phyloP scores from a whole-genome alignment of 2,888 invertebrate species.

The Megamerina dolium region DNA sequence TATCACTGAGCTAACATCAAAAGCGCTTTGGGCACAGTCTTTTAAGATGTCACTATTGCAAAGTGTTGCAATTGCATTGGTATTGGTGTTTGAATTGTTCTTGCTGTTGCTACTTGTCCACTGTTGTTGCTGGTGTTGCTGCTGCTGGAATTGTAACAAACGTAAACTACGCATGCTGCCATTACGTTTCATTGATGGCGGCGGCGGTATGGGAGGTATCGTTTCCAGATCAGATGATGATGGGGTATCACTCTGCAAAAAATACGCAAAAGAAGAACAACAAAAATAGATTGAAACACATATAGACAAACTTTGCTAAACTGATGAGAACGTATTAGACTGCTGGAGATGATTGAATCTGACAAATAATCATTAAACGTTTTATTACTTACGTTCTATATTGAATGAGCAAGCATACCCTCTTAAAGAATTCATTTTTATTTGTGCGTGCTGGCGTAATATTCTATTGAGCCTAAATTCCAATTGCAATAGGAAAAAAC shows the following conservation, averaged over 20 bases:
- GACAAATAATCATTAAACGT: too few species aligned
- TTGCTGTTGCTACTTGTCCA: constrained; percentile 9
- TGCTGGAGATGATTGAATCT: too few species aligned
- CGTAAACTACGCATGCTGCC: constrained; percentile 41
- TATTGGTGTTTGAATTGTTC: constrained; percentile 22
- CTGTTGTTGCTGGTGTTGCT: constrained; percentile 18
- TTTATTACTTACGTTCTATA: too few species aligned
- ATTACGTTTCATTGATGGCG: constrained; percentile 41
- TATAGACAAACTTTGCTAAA: too few species aligned
- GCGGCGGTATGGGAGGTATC: constrained; percentile 48
- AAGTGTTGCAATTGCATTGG: constrained; percentile 31
- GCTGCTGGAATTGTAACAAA: constrained; percentile 31
- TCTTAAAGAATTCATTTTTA: too few species aligned
- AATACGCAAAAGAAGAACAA: constrained; percentile 9
- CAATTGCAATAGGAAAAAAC: too few species aligned
- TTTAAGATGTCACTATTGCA: constrained; percentile 34
- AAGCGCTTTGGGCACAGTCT: constrained; percentile 32
- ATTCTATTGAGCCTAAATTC: too few species aligned
- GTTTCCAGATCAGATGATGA: constrained; percentile 44
- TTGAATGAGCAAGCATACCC: too few species aligned
- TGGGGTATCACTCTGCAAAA: constrained; percentile 39
- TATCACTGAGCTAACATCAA: constrained; percentile 33
- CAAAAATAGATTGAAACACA: too few species aligned
- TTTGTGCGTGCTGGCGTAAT: too few species aligned
- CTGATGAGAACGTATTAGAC: too few species aligned